Conservation (phyloP, 2,797 vertebrate species). For the Myotis planiceps region DNA sequence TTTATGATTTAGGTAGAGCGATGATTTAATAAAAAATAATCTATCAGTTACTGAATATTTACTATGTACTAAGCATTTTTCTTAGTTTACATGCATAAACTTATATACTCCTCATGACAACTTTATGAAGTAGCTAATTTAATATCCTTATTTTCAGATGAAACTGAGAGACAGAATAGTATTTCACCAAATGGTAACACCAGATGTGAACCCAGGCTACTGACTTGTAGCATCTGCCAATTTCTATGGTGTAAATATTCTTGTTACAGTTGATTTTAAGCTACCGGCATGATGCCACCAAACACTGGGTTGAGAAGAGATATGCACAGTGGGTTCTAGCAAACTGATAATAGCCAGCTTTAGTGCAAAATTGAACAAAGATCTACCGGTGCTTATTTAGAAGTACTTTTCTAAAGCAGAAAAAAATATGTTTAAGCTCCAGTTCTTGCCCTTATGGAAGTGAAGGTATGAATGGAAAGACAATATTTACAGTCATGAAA, state of each 20-base stretch:
- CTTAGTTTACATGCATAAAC: neutral
- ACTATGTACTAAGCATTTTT: neutral
- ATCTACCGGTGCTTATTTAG: neutral
- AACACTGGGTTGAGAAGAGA: neutral
- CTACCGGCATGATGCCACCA: neutral
- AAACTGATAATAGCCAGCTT: neutral
- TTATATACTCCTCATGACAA: neutral
- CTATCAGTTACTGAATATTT: neutral
- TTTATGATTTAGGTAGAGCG: neutral
- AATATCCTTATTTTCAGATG: neutral
- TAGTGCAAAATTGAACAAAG: neutral
- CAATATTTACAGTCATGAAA: neutral
- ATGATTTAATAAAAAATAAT: neutral
- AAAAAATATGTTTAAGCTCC: neutral
- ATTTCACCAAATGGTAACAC: neutral
- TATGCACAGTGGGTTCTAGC: neutral
- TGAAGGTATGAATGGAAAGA: neutral
- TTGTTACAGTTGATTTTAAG: neutral
- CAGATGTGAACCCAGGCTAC: neutral
- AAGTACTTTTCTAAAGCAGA: neutral
- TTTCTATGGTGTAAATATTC: neutral
- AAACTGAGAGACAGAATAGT: neutral
- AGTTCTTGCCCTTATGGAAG: neutral
- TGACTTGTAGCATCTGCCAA: neutral
- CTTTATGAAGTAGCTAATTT: slow-evolving; percentile 15